phyloP scores from a whole-genome alignment of 37 sponge, comb jelly and placozoan species.

The Hexactinellida sp. region DNA sequence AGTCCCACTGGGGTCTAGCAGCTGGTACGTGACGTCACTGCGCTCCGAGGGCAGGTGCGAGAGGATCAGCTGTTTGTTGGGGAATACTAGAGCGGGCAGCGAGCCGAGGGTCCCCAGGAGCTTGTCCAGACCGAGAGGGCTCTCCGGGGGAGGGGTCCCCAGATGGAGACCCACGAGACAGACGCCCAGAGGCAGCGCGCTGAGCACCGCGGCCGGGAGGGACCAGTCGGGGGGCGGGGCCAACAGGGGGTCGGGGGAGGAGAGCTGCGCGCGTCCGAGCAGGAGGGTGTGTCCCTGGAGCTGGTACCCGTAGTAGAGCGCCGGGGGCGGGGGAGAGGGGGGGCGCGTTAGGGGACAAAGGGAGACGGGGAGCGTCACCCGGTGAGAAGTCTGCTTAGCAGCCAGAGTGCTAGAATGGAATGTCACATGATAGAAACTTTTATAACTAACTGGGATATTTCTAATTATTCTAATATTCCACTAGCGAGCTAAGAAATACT shows the following conservation, averaged over 20 bases:
- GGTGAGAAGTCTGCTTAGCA: not conserved
- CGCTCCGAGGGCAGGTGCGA: not conserved
- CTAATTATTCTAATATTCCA: too few relatives aligned
- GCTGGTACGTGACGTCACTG: not conserved
- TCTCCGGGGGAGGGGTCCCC: not conserved
- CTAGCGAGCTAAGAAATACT: too few relatives aligned
- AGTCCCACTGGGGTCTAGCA: not conserved
- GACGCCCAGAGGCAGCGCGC: not conserved
- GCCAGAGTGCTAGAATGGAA: not conserved
- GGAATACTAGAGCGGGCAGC: not conserved
- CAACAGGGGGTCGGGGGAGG: not conserved
- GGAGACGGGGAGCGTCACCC: not conserved
- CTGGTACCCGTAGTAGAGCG: not conserved
- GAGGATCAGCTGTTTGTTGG: not conserved
- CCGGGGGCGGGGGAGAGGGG: not conserved
- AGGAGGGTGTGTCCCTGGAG: not conserved
- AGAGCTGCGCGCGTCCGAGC: not conserved
- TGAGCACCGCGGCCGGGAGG: not conserved
- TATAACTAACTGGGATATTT: too few relatives aligned
- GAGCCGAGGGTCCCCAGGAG: not conserved
- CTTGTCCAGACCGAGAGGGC: not conserved
- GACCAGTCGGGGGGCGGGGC: not conserved
- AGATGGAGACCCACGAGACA: not conserved
- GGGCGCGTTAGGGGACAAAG: not conserved
- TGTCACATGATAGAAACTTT: too few relatives aligned